phyloP scores from a whole-genome alignment of 1,140 invertebrate species.

The Vanessa atalanta region DNA sequence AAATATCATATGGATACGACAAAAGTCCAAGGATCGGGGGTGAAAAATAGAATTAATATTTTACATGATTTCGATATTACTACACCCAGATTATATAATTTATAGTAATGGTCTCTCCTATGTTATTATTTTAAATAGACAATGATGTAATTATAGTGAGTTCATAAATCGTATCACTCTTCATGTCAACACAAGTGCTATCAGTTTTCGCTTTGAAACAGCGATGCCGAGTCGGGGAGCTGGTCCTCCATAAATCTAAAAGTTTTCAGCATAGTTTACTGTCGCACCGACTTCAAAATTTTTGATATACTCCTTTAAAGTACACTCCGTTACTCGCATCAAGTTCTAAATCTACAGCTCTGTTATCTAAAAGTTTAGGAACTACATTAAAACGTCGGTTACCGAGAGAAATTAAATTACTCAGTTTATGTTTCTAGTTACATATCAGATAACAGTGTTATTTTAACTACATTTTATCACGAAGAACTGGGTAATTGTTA shows the following conservation, averaged over 20 bases:
- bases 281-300: constrained; percentile 36
- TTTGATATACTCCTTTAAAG: constrained; percentile 39
- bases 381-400: constrained; percentile 18
- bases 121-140: neutral
- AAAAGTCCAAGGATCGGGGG: no score
- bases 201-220: constrained; percentile 34
- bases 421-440: constrained; percentile 8
- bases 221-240: neutral
- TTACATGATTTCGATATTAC: no score
- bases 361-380: constrained; percentile 29
- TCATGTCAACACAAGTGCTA: constrained; percentile 28
- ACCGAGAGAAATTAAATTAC: constrained; percentile 15
- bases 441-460: neutral
- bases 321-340: constrained; percentile 21
- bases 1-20: no score
- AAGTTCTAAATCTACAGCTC: constrained; percentile 35
- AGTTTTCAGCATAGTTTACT: constrained; percentile 39
- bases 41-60: no score
- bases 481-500: neutral
- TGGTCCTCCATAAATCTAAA: constrained; percentile 38
- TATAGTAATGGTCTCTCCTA: no score
- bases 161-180: constrained; percentile 16
- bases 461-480: neutral
- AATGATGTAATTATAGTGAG: neutral
- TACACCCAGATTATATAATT: no score